These are phyloP conservation scores for Trilocha varians DNA, from an alignment of 2,888 invertebrate species.

Conservation along the genomic window DNA sequence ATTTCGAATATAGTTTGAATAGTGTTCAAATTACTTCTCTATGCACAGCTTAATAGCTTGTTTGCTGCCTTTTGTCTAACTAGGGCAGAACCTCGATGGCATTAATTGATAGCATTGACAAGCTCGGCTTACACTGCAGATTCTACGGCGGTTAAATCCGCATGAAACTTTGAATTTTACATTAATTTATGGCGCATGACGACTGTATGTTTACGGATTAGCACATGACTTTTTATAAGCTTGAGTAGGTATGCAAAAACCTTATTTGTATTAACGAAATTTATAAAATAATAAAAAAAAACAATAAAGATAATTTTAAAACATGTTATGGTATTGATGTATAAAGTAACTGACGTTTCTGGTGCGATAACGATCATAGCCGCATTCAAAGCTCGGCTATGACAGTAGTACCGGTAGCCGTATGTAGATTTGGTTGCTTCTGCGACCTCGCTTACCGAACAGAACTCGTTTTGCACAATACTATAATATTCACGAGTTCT, in stretches of 20 bases:
- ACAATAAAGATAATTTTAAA: no score
- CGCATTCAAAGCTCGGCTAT: slow-evolving; percentile 38
- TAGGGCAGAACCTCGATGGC: slow-evolving; percentile 51
- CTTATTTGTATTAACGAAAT: no score
- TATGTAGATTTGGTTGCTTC: slow-evolving; percentile 49
- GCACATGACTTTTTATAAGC: background rate
- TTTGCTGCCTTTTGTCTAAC: slow-evolving; percentile 49
- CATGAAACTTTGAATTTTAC: slow-evolving; percentile 13
- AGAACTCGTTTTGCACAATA: slow-evolving; percentile 58
- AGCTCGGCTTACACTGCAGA: slow-evolving; percentile 30
- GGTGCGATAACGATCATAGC: slow-evolving; percentile 31
- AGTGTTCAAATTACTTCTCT: slow-evolving; percentile 29
- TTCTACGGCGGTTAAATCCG: slow-evolving; percentile 23
- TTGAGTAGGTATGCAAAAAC: no score
- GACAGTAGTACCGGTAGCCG: slow-evolving; percentile 18
- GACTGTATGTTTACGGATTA: background rate
- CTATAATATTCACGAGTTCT: slow-evolving; percentile 51
- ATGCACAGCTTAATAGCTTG: slow-evolving; percentile 34
- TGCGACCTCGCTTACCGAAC: slow-evolving; percentile 34
- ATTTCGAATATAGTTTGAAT: slow-evolving; percentile 1
- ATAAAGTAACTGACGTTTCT: slow-evolving; percentile 30
- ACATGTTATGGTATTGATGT: no score
- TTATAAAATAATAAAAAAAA: no score
- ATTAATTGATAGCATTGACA: slow-evolving; percentile 60
- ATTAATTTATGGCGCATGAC: background rate